Conservation (phyloP, 2,888 invertebrate genomes). For the Iphiclides podalirius region DNA sequence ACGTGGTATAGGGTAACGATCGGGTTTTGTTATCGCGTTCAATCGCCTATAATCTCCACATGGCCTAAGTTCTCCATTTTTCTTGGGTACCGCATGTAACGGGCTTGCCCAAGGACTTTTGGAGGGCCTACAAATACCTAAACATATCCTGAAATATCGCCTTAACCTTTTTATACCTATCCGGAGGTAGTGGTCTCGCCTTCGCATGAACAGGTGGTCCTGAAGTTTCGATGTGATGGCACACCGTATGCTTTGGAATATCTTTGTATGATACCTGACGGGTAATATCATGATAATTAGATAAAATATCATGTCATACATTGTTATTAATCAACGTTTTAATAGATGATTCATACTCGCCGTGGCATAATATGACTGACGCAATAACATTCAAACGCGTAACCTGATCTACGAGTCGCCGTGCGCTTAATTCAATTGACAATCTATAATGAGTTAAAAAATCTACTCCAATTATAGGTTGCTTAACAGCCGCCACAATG, state of each 20-base stretch:
- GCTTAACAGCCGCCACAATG: slow-evolving; percentile 16
- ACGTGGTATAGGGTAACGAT: background rate
- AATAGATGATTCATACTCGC: too few species aligned
- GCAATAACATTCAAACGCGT: too few species aligned
- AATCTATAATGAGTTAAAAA: slow-evolving; percentile 10
- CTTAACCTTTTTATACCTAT: background rate
- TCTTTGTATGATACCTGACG: background rate
- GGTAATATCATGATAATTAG: background rate
- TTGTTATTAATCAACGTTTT: too few species aligned
- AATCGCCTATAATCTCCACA: background rate
- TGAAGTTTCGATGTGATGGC: background rate
- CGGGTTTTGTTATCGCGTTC: background rate
- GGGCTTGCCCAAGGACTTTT: background rate
- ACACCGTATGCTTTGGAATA: background rate
- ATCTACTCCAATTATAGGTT: slow-evolving; percentile 22
- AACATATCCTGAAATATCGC: background rate
- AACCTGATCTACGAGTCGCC: background rate
- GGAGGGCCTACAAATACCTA: slow-evolving; percentile 29
- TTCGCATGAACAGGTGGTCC: background rate
- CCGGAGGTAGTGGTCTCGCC: background rate
- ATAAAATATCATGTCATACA: background rate
- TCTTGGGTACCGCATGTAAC: background rate
- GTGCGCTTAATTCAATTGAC: background rate
- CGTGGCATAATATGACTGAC: too few species aligned
- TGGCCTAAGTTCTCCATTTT: background rate